Percentiles rank a stretch among this genome's conserved stretches.
Conservation (phyloP, 2,797 vertebrate species). For the Amniataba percoides region DNA sequence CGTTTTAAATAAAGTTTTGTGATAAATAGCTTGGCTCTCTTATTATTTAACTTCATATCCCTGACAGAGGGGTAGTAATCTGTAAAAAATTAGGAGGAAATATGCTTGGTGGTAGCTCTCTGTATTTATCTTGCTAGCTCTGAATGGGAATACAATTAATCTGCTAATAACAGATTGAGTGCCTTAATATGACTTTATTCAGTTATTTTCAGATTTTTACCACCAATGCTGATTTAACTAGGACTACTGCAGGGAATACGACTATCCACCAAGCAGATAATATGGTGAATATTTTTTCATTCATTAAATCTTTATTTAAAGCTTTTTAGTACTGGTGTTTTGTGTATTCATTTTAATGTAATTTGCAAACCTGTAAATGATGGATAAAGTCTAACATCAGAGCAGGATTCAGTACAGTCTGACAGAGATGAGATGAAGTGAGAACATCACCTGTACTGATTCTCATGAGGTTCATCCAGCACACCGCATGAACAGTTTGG, state of each 20-base stretch:
- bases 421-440: not conserved
- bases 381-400: not conserved
- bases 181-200: not conserved
- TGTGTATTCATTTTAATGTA: not conserved
- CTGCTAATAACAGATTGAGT: not conserved
- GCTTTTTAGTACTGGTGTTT: not conserved
- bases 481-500: no score
- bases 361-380: not conserved
- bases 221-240: not conserved
- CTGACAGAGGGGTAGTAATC: not conserved
- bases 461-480: not conserved
- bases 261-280: not conserved
- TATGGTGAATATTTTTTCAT: not conserved
- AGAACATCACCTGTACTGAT: not conserved
- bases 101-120: not conserved
- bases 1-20: conserved; percentile 83
- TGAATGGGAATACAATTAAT: not conserved
- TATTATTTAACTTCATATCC: not conserved
- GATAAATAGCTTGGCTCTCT: conserved; percentile 36
- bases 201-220: not conserved
- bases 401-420: not conserved
- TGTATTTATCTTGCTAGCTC: not conserved
- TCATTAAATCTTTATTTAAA: not conserved
- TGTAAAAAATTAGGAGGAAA: not conserved
- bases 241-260: not conserved